Evolutionary conservation across 2,797 vertebrate genomes (phyloP), one percentile per base, ranked within the genome.

Genomic region (Malurus leucopterus): DNA sequence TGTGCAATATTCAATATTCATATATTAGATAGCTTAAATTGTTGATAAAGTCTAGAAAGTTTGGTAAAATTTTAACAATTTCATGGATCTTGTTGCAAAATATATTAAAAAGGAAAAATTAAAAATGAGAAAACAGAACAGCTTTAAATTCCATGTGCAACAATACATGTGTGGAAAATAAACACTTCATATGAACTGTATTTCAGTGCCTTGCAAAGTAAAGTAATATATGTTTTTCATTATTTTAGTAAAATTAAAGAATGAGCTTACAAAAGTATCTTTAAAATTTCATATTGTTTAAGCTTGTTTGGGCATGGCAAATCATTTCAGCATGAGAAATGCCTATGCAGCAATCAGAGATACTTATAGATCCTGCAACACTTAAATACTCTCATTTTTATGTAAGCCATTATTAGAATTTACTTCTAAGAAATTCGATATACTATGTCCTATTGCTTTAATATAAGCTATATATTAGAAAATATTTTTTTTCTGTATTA

Each of bases 201-300:
- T 93, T 95, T 95, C 93, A 83, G 44, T 84, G 84, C 91, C 96
- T 94, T 74, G 88, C 88, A 93, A 96, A 92, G 92, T 82, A 79
- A 88, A 94, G 81, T 97, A 97, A 97, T 95, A 96, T 96, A 98
- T 97, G 95, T 7, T 96, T 97, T 97, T 97, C 96, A 97, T 97
- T 97, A 97, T 94, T 96, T 95, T 93, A 90, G 88, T 95, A 95
- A 96, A 96, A 97, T 93, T 96, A 97, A 96, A 93, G 78, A 96
- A 96, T 84, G 92, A 68, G 81, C 87, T 96, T 89, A 93, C 85
- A 86, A 81, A 91, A 89, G 30, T 89, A 90, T 96, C 95, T 97
- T 98, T 97, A 98, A 97, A 96, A 93, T 97, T 96, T 97, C 84
- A 96, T 97, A 95, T 68, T 92, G 93, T 84, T 96, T 80, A 88